phyloP scores from a whole-genome alignment of 2,797 vertebrate species.

The Clamator glandarius region DNA sequence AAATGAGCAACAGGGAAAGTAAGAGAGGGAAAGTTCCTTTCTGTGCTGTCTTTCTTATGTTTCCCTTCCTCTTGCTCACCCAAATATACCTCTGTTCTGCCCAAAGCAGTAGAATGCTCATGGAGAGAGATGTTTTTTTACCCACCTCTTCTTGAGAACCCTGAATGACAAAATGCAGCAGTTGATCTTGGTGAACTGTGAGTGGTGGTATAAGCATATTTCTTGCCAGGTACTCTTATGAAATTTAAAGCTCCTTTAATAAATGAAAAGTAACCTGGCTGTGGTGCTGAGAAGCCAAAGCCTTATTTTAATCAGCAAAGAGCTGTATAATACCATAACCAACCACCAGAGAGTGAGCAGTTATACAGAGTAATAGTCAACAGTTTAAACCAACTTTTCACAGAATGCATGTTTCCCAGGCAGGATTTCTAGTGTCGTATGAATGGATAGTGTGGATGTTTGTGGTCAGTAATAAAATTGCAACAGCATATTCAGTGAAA shows the following conservation, averaged over 20 bases:
- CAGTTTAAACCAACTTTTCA: background rate
- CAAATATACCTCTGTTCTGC: background rate
- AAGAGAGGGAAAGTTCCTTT: background rate
- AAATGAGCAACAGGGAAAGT: background rate
- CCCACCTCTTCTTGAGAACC: background rate
- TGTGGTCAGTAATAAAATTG: background rate
- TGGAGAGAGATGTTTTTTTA: background rate
- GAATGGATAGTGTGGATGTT: background rate
- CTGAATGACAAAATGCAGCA: background rate
- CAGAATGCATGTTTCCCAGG: background rate
- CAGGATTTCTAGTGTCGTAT: background rate
- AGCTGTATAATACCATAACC: background rate
- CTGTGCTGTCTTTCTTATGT: background rate
- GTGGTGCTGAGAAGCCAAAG: background rate
- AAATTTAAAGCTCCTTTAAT: background rate
- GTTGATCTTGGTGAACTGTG: background rate
- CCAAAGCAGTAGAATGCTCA: background rate
- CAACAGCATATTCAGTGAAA: background rate
- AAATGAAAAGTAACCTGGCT: background rate
- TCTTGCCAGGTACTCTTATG: background rate
- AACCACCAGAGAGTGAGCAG: background rate
- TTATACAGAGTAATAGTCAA: background rate
- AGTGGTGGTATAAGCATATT: background rate
- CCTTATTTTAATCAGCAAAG: background rate
- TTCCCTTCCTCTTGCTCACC: background rate